These are phyloP conservation scores for Paramuricea clavata DNA, from an alignment of 92 coral and sea anemone species.

Conservation along the genomic window DNA sequence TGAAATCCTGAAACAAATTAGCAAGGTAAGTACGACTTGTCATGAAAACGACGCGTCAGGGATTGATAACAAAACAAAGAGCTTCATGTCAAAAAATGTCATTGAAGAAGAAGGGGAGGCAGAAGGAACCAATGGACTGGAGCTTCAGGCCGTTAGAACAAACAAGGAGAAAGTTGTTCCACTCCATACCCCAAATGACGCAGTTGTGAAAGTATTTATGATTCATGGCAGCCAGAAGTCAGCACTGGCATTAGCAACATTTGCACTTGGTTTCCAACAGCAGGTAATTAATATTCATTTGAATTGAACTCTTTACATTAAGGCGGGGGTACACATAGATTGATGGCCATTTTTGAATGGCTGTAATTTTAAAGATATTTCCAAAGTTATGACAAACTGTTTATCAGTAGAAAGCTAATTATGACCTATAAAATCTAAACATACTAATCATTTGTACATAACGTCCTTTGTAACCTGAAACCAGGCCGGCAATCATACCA, in stretches of 20 bases:
- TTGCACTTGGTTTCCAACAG: no score
- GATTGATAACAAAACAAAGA: no score
- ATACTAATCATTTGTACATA: neutral
- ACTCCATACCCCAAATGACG: conserved; percentile 58
- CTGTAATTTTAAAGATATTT: neutral
- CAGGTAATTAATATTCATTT: no score
- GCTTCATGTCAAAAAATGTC: no score
- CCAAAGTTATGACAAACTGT: neutral
- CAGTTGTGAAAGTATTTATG: no score
- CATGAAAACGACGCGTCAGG: neutral
- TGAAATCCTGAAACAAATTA: conserved; percentile 38
- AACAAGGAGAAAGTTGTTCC: conserved; percentile 61
- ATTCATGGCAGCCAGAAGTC: conserved; percentile 64
- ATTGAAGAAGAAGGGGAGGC: conserved; percentile 9
- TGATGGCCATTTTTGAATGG: neutral
- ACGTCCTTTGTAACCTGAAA: neutral
- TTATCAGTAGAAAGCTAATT: conserved; percentile 3
- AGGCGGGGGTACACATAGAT: no score
- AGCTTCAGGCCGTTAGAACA: conserved; percentile 11
- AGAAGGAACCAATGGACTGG: neutral
- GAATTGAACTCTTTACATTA: no score
- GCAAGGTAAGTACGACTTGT: neutral
- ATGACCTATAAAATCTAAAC: conserved; percentile 1
- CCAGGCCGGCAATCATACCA: no score
- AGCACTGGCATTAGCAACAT: no score